These are phyloP conservation scores for Yasuhikotakia modesta DNA, from an alignment of 2,797 vertebrate species.

Conservation along the genomic window DNA sequence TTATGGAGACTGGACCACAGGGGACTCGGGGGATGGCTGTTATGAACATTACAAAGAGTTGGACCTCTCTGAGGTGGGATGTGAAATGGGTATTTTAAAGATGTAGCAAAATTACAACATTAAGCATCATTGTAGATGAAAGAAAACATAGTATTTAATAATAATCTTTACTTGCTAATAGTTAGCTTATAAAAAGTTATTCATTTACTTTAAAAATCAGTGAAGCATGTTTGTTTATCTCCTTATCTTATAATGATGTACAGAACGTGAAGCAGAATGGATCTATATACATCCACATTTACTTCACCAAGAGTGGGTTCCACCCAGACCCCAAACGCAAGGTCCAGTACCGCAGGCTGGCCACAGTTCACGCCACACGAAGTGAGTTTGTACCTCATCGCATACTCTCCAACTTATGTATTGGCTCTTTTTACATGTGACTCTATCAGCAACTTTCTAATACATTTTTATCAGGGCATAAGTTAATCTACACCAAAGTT, in stretches of 20 bases:
- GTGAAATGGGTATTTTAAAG: no score
- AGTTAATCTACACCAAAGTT: slow-evolving; percentile 3
- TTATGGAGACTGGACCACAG: slow-evolving; percentile 91
- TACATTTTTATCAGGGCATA: slow-evolving; percentile 2
- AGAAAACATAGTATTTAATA: no score
- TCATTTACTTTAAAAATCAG: neutral
- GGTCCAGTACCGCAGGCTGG: slow-evolving; percentile 87
- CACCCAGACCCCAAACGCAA: slow-evolving; percentile 93
- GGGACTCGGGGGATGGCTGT: slow-evolving; percentile 86
- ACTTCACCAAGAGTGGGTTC: slow-evolving; percentile 96
- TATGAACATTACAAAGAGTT: slow-evolving; percentile 85
- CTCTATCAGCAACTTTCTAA: slow-evolving; percentile 1
- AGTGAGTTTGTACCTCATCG: slow-evolving; percentile 76
- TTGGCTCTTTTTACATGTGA: neutral
- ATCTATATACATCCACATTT: slow-evolving; percentile 91
- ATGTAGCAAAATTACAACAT: no score
- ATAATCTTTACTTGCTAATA: no score
- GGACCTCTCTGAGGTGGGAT: slow-evolving; percentile 84
- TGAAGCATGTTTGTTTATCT: neutral
- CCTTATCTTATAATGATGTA: slow-evolving; percentile 5
- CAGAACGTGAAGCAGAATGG: slow-evolving; percentile 87
- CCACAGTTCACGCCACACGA: slow-evolving; percentile 86
- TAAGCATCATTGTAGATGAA: no score
- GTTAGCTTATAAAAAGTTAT: no score
- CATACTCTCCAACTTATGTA: neutral